A percentile compares a stretch with the other conserved stretches of the same genome.
These are phyloP conservation scores for Damaliscus lunatus DNA, from an alignment of 2,113 vertebrate species.

Conservation along the genomic window DNA sequence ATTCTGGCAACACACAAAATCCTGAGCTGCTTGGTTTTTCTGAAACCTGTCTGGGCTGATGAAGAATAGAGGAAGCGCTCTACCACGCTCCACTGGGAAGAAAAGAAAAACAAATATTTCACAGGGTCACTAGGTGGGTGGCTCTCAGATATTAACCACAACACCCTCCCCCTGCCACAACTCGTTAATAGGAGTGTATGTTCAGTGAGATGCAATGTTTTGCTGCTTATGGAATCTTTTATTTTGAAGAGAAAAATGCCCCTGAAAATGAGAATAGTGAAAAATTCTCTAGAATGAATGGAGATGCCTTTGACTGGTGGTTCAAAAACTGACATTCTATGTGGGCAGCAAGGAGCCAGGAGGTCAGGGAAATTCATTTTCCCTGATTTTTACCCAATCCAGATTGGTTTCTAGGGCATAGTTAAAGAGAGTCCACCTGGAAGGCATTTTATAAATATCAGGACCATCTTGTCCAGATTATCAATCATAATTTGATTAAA, in stretches of 20 bases:
- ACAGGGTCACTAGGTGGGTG: not conserved
- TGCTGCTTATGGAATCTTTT: slow-evolving; percentile 22
- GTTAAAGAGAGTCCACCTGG: not conserved
- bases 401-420: not conserved
- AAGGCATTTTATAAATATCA: not conserved
- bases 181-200: slow-evolving; percentile 24
- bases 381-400: not conserved
- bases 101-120: not conserved
- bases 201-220: not conserved
- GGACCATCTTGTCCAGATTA: not conserved
- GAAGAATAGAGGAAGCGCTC: not conserved
- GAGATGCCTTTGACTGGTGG: not conserved
- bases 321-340: not conserved
- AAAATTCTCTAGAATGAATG: not conserved
- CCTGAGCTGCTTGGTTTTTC: not conserved
- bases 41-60: not conserved
- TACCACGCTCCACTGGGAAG: not conserved
- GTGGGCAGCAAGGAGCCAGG: not conserved
- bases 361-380: slow-evolving; percentile 8
- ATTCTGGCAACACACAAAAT: not conserved
- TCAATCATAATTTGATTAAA: not conserved
- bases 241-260: slow-evolving; percentile 22
- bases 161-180: not conserved
- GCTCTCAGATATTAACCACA: slow-evolving; percentile 27
- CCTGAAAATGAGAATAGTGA: not conserved